A percentile compares a stretch with the other conserved stretches of the same genome.
phyloP scores from a whole-genome alignment of 2,888 invertebrate genomes.

The Microdon myrmicae region DNA sequence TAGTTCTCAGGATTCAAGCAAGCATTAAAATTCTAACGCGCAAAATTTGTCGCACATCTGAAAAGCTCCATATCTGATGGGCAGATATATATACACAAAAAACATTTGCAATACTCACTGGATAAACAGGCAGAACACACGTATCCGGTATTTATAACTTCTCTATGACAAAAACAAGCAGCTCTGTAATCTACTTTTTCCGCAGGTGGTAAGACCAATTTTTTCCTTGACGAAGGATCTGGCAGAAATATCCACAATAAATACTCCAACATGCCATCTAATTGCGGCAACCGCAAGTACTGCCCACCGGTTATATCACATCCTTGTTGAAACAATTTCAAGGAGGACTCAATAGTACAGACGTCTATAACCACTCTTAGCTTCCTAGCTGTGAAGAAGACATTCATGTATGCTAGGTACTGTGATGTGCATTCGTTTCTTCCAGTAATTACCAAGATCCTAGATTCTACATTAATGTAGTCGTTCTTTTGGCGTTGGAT shows the following conservation, averaged over 20 bases:
- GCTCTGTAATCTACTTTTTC: constrained; percentile 95
- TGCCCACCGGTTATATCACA: constrained; percentile 96
- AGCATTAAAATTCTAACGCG: too few species aligned
- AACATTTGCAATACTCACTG: constrained; percentile 70
- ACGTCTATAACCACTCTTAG: constrained; percentile 91
- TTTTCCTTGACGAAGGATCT: constrained; percentile 80
- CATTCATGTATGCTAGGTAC: constrained; percentile 99
- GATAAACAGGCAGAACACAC: constrained; percentile 98
- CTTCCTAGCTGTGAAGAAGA: constrained; percentile 94
- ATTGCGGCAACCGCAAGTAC: constrained; percentile 86
- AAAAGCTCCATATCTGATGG: too few species aligned
- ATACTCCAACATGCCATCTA: constrained; percentile 77
- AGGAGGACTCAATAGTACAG: constrained; percentile 89
- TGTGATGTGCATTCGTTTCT: constrained; percentile 92
- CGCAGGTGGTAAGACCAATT: constrained; percentile 87
- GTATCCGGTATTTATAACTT: constrained; percentile 94
- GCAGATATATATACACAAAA: constrained; percentile 3
- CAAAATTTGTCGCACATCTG: too few species aligned
- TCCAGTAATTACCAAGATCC: constrained; percentile 88
- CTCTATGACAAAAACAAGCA: constrained; percentile 97
- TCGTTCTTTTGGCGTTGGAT: constrained; percentile 73
- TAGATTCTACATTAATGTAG: constrained; percentile 76
- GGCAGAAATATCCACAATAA: constrained; percentile 90
- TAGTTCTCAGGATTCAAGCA: too few species aligned
- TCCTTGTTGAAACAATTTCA: constrained; percentile 92